Conservation (phyloP, 2,888 invertebrate species). For the Lithophane semibrunnea region DNA sequence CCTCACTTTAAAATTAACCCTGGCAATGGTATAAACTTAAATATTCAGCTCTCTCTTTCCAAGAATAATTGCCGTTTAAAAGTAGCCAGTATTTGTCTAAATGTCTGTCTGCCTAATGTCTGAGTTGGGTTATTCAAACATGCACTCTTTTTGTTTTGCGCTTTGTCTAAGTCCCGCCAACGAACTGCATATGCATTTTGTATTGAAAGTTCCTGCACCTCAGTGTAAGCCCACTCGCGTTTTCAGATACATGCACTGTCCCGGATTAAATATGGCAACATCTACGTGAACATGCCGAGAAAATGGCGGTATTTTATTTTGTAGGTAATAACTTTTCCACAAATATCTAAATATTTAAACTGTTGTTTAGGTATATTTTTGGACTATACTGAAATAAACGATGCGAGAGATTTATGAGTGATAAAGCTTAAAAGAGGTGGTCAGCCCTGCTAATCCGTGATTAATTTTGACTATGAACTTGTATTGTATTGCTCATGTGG, state of each 20-base stretch:
- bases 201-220: conserved; percentile 53
- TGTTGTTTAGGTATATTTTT: background rate
- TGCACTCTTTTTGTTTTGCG: conserved; percentile 42
- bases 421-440: too few relatives aligned
- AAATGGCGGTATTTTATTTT: conserved; percentile 14
- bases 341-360: conserved; percentile 1
- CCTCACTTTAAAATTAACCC: background rate
- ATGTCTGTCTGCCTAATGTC: conserved; percentile 27
- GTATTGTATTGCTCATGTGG: too few relatives aligned
- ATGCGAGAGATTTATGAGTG: background rate
- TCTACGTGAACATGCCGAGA: conserved; percentile 8
- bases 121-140: conserved; percentile 53
- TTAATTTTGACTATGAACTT: conserved; percentile 2
- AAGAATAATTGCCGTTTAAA: background rate
- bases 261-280: conserved; percentile 40
- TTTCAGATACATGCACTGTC: conserved; percentile 27
- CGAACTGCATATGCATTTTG: conserved; percentile 56
- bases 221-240: conserved; percentile 30
- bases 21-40: background rate
- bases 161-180: conserved; percentile 52
- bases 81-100: conserved; percentile 27
- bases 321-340: conserved; percentile 21
- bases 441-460: background rate
- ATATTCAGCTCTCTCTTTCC: background rate
- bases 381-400: background rate